These are phyloP conservation scores for Nomada flava DNA, from an alignment of 2,888 invertebrate species.

Conservation along the genomic window DNA sequence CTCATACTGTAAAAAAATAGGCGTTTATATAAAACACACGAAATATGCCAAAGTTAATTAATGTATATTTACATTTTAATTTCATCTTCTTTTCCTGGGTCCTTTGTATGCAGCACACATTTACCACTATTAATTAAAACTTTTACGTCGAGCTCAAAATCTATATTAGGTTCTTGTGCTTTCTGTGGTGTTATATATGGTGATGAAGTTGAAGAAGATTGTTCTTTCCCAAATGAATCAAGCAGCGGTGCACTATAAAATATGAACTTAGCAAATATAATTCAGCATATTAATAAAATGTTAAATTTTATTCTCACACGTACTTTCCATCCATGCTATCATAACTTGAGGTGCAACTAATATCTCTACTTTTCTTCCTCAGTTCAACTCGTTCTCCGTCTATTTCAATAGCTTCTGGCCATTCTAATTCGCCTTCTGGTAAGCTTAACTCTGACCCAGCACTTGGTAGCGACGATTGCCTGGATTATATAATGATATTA, in stretches of 20 bases:
- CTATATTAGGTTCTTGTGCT: constrained; percentile 95
- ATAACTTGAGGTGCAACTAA: constrained; percentile 81
- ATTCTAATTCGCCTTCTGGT: constrained; percentile 86
- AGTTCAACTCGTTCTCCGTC: constrained; percentile 88
- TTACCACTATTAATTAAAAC: constrained; percentile 98
- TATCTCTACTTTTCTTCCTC: constrained; percentile 85
- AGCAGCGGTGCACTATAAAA: constrained; percentile 79
- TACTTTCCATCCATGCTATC: constrained; percentile 83
- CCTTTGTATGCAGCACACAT: constrained; percentile 97
- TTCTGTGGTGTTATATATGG: constrained; percentile 85
- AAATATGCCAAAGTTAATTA: background rate
- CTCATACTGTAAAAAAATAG: constrained; percentile 80
- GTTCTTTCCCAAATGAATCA: constrained; percentile 81
- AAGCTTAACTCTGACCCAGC: constrained; percentile 89
- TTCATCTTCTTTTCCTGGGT: constrained; percentile 89
- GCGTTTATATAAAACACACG: background rate
- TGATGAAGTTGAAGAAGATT: constrained; percentile 81
- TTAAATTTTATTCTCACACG: constrained; percentile 41
- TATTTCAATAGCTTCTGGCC: constrained; percentile 88
- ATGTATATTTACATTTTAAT: constrained; percentile 86
- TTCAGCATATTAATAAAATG: background rate
- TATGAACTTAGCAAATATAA: background rate
- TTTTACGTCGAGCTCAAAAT: constrained; percentile 98
- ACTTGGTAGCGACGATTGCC: constrained; percentile 92
- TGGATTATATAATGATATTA: constrained; percentile 60